Evolutionary conservation across 2,797 vertebrate species (phyloP), one percentile per base, ranked within the genome.

Genomic region (Mallotus villosus): DNA sequence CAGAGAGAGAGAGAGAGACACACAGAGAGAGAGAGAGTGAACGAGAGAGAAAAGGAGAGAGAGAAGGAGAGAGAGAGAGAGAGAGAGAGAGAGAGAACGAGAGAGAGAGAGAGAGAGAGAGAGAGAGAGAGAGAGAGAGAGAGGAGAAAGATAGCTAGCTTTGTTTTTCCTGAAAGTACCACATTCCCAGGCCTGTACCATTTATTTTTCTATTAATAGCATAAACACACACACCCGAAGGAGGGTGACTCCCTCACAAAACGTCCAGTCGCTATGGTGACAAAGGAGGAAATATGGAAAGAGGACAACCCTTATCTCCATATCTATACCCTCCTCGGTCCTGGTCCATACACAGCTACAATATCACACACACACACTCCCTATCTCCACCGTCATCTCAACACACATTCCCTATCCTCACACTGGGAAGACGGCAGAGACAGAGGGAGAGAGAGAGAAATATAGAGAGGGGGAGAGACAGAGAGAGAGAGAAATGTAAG

Each of bases 101-200:
- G n/a, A n/a, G n/a, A n/a, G n/a, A 29, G 21, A 46, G 67, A 22
- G 57, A 32, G 14, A 70, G 57, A 61, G 68, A 68, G 7, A 46
- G n/a, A 27, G 27, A 11, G 25, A 14, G 58, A 19, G 14, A 29
- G 21, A 46, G 67, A 22, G 57, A 32, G 14, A 70, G 57, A 61
- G 68, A 68, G 7, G 16, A 11, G 63, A 66, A 59, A 49, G 61
- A 63, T 72, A 67, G 74, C 78, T 68, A 78, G 74, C 86, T 89
- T 87, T 91, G 82, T 91, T 91, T 91, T 90, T 87, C 86, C 81
- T 70, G 79, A 90, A 76, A 82, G 73, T 78, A 87, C 82, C 86
- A 86, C 82, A 91, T 93, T 93, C 92, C 90, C 92, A 93, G 90
- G 90, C 91, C 86, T 87, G 87, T 73, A 82, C 84, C 69, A 84